Evolutionary conservation across 2,797 vertebrate species (phyloP).

Genomic region (Tenualosa ilisha): DNA sequence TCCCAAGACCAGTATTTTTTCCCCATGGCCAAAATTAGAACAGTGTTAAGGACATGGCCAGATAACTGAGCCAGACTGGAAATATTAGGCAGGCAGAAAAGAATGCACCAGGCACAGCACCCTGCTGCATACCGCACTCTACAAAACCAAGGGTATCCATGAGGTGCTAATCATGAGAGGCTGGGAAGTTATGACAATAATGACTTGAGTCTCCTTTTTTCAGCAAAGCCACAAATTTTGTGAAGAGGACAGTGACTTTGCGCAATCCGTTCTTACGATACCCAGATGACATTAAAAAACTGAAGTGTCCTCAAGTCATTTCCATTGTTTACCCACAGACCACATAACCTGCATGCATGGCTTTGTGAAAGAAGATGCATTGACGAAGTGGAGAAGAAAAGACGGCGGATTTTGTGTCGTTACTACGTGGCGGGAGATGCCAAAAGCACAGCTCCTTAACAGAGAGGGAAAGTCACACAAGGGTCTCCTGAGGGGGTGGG

Average conservation of each 20-base stretch:
- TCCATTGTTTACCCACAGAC: conserved; percentile 4
- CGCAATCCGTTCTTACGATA: not conserved
- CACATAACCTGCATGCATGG: not conserved
- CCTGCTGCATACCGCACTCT: not conserved
- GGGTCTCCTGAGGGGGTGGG: not conserved
- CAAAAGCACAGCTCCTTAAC: not conserved
- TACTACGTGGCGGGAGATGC: not conserved
- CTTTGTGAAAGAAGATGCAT: not conserved
- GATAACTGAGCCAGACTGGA: conserved; percentile 24
- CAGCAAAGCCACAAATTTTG: not conserved
- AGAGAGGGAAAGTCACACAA: not conserved
- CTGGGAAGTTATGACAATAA: not conserved
- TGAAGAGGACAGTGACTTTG: not conserved
- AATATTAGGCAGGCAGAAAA: not conserved
- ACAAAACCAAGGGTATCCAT: not conserved
- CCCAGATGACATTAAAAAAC: not conserved
- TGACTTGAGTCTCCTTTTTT: not conserved
- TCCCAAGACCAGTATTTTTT: not conserved
- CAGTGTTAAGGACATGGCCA: not conserved
- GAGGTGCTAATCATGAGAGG: not conserved
- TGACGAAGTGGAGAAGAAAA: not conserved
- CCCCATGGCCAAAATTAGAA: conserved; percentile 21
- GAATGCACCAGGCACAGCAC: conserved; percentile 14
- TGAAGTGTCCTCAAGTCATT: not conserved
- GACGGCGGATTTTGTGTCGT: not conserved